Conservation (phyloP, 2,888 invertebrate species). For the Platycheirus albimanus region DNA sequence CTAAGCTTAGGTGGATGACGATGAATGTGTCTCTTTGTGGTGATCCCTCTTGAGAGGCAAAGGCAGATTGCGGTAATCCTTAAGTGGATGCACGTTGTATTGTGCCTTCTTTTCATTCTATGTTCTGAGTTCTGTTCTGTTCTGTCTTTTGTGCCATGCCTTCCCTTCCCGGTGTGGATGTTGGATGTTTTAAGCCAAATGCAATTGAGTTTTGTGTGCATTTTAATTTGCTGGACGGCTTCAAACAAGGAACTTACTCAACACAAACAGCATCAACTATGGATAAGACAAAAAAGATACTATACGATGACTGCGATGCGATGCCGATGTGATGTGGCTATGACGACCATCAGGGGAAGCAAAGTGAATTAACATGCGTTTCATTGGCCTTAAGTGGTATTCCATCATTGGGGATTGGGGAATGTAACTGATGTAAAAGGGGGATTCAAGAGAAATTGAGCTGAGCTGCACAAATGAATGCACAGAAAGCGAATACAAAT, state of each 20-base stretch:
- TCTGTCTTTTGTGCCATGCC: background rate
- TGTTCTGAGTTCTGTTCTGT: no score
- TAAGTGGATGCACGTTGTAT: conserved; percentile 62
- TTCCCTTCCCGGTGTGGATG: background rate
- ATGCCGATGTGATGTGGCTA: no score
- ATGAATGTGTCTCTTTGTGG: background rate
- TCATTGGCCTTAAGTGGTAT: conserved; percentile 43
- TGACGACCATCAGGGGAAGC: background rate
- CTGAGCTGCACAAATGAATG: background rate
- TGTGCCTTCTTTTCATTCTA: conserved; percentile 31
- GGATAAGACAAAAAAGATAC: background rate
- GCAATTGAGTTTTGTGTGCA: conserved; percentile 48
- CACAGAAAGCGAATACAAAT: background rate
- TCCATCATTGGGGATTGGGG: conserved; percentile 44
- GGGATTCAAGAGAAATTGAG: no score
- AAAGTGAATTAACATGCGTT: conserved; percentile 48
- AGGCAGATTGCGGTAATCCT: conserved; percentile 31
- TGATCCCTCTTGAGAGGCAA: conserved; percentile 1
- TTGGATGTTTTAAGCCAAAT: conserved; percentile 31
- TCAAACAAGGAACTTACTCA: conserved; percentile 41
- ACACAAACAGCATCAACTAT: background rate
- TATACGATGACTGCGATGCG: no score
- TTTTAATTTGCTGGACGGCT: conserved; percentile 45
- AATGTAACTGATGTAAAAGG: no score
- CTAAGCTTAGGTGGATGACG: conserved; percentile 24